These are phyloP conservation scores for Neotoxoptera formosana DNA, from an alignment of 1,140 invertebrate species.

Conservation along the genomic window DNA sequence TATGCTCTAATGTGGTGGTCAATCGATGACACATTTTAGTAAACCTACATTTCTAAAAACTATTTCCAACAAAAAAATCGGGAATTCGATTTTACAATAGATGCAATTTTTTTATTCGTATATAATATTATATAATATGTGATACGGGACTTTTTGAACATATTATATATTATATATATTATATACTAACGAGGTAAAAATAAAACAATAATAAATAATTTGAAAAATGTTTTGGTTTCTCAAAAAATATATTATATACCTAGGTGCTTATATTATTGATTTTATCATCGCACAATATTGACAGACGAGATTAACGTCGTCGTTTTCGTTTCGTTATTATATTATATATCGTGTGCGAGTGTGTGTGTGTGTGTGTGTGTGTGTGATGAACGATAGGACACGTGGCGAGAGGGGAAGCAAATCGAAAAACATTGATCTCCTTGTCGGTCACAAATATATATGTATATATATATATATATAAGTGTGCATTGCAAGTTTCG, in stretches of 20 bases:
- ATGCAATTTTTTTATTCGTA: background rate
- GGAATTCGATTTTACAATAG: background rate
- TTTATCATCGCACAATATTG: background rate
- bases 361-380: background rate
- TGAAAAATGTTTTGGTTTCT: background rate
- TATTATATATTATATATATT: too few relatives aligned
- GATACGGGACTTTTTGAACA: background rate
- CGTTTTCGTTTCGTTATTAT: background rate
- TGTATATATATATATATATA: background rate
- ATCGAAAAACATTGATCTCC: slow-evolving; percentile 19
- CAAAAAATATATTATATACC: too few relatives aligned
- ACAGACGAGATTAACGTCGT: background rate
- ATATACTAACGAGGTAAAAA: background rate
- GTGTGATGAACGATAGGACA: background rate
- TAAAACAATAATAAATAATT: background rate
- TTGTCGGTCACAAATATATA: background rate
- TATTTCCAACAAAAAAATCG: background rate
- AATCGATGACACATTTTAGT: too few relatives aligned
- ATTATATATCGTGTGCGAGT: too few relatives aligned
- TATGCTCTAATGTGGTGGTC: too few relatives aligned
- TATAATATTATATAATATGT: too few relatives aligned
- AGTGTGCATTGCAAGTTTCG: background rate
- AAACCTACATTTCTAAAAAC: too few relatives aligned
- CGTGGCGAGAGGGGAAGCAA: background rate
- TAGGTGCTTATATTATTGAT: too few relatives aligned